phyloP scores from a whole-genome alignment of 1,140 invertebrate genomes.

The Venustaconcha ellipsiformis region DNA sequence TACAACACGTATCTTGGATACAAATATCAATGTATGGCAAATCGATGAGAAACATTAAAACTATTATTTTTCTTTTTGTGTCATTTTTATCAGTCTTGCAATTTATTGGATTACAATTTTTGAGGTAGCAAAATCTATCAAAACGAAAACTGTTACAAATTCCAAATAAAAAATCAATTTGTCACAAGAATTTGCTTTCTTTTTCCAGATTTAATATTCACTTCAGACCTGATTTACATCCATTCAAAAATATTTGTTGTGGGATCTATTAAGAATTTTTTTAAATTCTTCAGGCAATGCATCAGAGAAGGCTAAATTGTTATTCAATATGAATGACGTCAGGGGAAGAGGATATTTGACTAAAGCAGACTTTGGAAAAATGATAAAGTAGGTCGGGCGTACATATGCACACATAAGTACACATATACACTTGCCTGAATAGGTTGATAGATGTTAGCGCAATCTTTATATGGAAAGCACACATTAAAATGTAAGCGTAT shows the following conservation, averaged over 20 bases:
- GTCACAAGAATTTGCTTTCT: no score
- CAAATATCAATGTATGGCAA: no score
- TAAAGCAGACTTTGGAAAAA: conserved; percentile 71
- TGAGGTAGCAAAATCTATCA: no score
- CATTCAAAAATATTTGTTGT: neutral
- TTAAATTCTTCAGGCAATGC: conserved; percentile 82
- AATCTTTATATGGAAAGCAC: neutral
- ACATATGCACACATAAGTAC: neutral
- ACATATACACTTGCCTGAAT: neutral
- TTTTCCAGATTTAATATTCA: no score
- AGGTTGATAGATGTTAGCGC: neutral
- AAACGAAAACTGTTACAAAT: no score
- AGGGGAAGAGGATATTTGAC: conserved; percentile 76
- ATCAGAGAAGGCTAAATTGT: conserved; percentile 94
- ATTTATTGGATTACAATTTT: no score
- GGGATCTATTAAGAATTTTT: neutral
- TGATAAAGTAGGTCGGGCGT: conserved; percentile 71
- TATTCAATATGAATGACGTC: conserved; percentile 99
- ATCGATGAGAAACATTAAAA: no score
- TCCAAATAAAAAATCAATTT: no score
- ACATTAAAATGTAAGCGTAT: neutral
- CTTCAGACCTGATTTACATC: no score
- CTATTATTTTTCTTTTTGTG: no score
- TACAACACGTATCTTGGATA: no score
- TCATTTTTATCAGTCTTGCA: no score